Evolutionary conservation across 2,888 invertebrate species (phyloP).

Genomic region (Baccha elongata): DNA sequence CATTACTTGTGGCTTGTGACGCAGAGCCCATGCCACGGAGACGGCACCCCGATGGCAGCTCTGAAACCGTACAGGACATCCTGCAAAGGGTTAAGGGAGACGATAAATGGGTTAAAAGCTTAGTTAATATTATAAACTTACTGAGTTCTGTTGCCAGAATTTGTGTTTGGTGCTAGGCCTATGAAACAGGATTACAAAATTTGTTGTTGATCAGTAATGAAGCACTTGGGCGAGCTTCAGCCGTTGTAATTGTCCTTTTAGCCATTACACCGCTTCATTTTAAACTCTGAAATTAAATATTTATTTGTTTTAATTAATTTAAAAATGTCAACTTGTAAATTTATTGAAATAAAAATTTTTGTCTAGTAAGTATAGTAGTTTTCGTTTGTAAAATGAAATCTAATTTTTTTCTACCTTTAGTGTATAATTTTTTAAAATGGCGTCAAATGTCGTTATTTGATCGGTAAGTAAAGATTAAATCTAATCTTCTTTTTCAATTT

Average conservation of each 20-base stretch:
- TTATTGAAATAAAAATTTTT: too few species aligned
- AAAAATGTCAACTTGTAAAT: too few species aligned
- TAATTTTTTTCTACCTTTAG: too few species aligned
- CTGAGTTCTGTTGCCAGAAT: constrained; percentile 73
- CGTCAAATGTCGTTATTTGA: too few species aligned
- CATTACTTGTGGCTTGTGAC: constrained; percentile 79
- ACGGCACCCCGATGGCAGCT: constrained; percentile 82
- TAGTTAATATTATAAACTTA: constrained; percentile 53
- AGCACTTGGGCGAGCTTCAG: constrained; percentile 59
- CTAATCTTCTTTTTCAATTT: too few species aligned
- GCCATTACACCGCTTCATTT: constrained; percentile 69
- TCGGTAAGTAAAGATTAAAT: too few species aligned
- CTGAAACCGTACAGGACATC: constrained; percentile 86
- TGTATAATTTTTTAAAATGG: too few species aligned
- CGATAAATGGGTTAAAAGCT: constrained; percentile 26
- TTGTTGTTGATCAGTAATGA: constrained; percentile 41
- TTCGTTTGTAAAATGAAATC: too few species aligned
- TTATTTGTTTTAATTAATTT: neutral
- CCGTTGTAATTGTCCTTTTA: constrained; percentile 48
- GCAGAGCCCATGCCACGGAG: constrained; percentile 82
- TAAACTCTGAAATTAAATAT: constrained; percentile 54
- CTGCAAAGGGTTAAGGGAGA: constrained; percentile 76
- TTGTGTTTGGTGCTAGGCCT: constrained; percentile 66
- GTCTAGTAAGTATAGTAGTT: too few species aligned
- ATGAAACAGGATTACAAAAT: constrained; percentile 61